These are phyloP conservation scores for Triplophysa tibetana DNA, from an alignment of 2,113 vertebrate genomes.

Conservation along the genomic window DNA sequence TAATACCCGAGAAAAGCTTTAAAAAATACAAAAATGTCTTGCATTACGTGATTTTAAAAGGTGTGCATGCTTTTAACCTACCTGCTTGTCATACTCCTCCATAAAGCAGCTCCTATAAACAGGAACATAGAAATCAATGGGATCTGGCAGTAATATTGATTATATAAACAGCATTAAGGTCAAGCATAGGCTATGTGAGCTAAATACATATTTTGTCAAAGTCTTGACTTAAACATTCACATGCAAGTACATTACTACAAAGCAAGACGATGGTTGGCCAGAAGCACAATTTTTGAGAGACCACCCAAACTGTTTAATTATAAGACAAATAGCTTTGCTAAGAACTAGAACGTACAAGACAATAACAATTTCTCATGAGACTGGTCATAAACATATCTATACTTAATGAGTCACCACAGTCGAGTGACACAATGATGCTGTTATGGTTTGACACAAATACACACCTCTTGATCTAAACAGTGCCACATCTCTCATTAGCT, in stretches of 20 bases:
- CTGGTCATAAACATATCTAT: not conserved
- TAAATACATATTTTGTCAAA: not conserved
- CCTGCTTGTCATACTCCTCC: slow-evolving; percentile 83
- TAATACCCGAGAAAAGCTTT: not conserved
- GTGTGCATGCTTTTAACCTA: slow-evolving; percentile 64
- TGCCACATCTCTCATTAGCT: slow-evolving; percentile 77
- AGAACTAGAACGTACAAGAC: not conserved
- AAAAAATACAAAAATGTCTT: not conserved
- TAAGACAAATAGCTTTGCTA: not conserved
- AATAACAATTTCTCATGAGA: not conserved
- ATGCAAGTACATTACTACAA: no score
- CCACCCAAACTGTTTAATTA: not conserved
- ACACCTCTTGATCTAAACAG: slow-evolving; percentile 81
- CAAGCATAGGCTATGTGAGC: not conserved
- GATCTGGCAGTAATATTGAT: not conserved
- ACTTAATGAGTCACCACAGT: not conserved
- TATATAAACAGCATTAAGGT: not conserved
- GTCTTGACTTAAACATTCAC: no score
- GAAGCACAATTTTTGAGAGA: not conserved
- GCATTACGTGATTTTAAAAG: not conserved
- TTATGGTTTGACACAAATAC: slow-evolving; percentile 4
- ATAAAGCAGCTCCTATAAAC: slow-evolving; percentile 77
- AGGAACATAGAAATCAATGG: slow-evolving; percentile 34
- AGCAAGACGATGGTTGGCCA: not conserved
- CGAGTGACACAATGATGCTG: not conserved